A percentile compares a stretch with the other conserved stretches of the same genome.
phyloP scores from a whole-genome alignment of 2,113 vertebrate species.

The Pseudorasbora parva region DNA sequence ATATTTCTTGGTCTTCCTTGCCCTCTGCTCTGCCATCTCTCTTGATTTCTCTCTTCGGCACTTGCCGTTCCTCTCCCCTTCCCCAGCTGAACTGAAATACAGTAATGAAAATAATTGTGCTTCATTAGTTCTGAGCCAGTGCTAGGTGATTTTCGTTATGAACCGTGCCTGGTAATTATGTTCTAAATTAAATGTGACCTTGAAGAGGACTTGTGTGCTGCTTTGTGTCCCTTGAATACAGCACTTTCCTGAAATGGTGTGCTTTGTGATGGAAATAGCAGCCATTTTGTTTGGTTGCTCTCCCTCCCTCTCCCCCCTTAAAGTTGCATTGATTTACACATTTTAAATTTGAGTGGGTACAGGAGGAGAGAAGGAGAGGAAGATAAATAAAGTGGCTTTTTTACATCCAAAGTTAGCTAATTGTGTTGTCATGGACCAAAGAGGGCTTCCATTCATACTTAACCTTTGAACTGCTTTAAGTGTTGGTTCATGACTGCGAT shows the following conservation, averaged over 20 bases:
- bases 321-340: conserved; percentile 53
- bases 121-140: conserved; percentile 98
- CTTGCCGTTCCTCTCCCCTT: conserved; percentile 66
- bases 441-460: conserved; percentile 56
- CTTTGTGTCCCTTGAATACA: conserved; percentile 83
- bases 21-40: conserved; percentile 13
- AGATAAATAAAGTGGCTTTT: conserved; percentile 52
- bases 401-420: conserved; percentile 48
- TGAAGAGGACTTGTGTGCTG: conserved; percentile 89
- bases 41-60: conserved; percentile 55
- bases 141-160: conserved; percentile 99
- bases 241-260: conserved; percentile 80
- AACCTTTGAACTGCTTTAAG: conserved; percentile 53
- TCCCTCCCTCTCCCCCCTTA: conserved; percentile 31
- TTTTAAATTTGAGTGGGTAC: conserved; percentile 50
- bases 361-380: conserved; percentile 28
- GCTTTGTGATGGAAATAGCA: conserved; percentile 83
- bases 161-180: conserved; percentile 99
- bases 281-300: conserved; percentile 61
- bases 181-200: conserved; percentile 99
- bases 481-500: conserved; percentile 24
- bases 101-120: conserved; percentile 96
- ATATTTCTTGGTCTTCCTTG: conserved; percentile 65
- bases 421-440: conserved; percentile 48
- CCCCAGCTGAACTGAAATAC: conserved; percentile 80